Evolutionary conservation across 2,113 vertebrate species (phyloP), one percentile per base, ranked within the genome.

Genomic region (Rafetus swinhoei): DNA sequence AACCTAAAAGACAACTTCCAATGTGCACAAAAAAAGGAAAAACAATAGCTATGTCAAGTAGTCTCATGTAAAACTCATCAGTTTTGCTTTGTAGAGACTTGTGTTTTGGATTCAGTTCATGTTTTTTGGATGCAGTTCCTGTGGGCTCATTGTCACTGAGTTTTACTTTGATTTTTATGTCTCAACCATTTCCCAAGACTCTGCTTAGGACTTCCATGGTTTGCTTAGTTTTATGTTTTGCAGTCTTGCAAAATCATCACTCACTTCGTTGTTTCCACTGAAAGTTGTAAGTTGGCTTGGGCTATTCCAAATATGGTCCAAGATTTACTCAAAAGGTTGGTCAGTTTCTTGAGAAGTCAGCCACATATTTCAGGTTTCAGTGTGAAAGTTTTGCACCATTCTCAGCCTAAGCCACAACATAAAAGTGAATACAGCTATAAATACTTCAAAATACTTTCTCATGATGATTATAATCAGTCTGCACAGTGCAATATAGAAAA

Each of bases 41-140:
- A 32, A 1, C 2, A 32, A 5, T 10, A 83, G 4, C 5, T 85
- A 1, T 0, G 87, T 9, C 91, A 93, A 45, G 77, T 39, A 56
- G 1, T 79, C 18, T 92, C 92, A 92, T 79, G 59, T 92, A 18
- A 90, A 88, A 39, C 35, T 72, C 19, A 59, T 22, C 85, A 60
- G 45, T 77, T 53, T 35, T 35, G 65, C 18, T 72, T 77, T 27
- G 39, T 39, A 76, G 39, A 50, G 22, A 7, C 13, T 50, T 77
- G 74, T 50, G 13, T 50, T 77, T 10, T 24, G 76, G 60, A 57
- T 87, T 87, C 5, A 52, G 3, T 90, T 55, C 81, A 1, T 45
- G 6, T 13, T 50, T 25, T 45, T 10, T 24, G 76, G 56, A 57
- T 87, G 85, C 6, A 39, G 2, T 90, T 55, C 84, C 1, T 57